Percentiles rank a stretch among this genome's conserved stretches.
phyloP scores from a whole-genome alignment of 2,888 invertebrate species.

The Chalcosyrphus nemorum region DNA sequence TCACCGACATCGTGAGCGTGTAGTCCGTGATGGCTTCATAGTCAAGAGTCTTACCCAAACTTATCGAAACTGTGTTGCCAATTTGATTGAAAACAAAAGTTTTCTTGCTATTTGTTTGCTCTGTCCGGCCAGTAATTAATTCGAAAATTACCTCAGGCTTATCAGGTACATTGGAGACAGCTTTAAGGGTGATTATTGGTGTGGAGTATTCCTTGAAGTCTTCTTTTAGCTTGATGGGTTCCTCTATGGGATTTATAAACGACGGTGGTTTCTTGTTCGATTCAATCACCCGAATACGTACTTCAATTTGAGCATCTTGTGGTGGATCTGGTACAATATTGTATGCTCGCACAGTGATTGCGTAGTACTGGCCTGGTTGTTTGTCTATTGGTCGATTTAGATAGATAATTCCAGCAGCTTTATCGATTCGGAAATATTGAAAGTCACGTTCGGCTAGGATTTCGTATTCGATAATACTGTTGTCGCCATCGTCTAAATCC shows the following conservation, averaged over 20 bases:
- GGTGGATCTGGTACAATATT: slow-evolving; percentile 80
- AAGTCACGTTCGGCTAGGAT: slow-evolving; percentile 82
- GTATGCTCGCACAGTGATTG: slow-evolving; percentile 81
- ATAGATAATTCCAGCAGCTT: slow-evolving; percentile 91
- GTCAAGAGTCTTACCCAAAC: slow-evolving; percentile 89
- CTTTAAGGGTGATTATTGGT: slow-evolving; percentile 88
- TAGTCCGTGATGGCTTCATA: slow-evolving; percentile 93
- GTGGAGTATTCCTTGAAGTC: slow-evolving; percentile 88
- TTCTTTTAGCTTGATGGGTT: slow-evolving; percentile 86
- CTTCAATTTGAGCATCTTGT: slow-evolving; percentile 88
- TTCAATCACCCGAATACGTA: slow-evolving; percentile 92
- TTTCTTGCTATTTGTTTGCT: slow-evolving; percentile 92
- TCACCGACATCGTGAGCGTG: slow-evolving; percentile 90
- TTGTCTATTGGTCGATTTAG: slow-evolving; percentile 82
- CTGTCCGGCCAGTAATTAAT: slow-evolving; percentile 90
- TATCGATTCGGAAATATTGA: slow-evolving; percentile 91
- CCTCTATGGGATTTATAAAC: slow-evolving; percentile 84
- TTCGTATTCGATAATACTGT: slow-evolving; percentile 91
- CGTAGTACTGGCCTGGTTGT: slow-evolving; percentile 80
- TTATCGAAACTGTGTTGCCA: slow-evolving; percentile 88
- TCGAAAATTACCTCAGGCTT: slow-evolving; percentile 90
- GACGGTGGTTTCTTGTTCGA: slow-evolving; percentile 93
- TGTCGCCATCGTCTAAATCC: slow-evolving; percentile 95
- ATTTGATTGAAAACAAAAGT: slow-evolving; percentile 88
- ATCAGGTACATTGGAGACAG: slow-evolving; percentile 90